Evolutionary conservation across 2,113 vertebrate genomes (phyloP).

Genomic region (Cryptotis parvus): DNA sequence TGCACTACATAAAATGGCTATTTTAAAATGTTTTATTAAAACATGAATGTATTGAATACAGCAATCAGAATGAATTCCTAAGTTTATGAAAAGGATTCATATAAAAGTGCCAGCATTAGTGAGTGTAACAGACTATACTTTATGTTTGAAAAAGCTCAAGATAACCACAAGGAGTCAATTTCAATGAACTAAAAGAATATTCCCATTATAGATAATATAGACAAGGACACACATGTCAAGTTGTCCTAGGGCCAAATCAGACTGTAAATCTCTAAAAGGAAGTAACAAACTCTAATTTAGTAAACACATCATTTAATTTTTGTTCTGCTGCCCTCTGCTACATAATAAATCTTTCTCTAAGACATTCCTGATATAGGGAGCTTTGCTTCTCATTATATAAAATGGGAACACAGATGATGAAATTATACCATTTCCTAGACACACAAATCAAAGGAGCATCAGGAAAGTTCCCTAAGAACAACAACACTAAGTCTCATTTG

Average conservation of each 20-base stretch:
- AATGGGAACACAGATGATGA: neutral
- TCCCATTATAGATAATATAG: neutral
- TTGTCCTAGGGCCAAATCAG: neutral
- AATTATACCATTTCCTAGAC: neutral
- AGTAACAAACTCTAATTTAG: neutral
- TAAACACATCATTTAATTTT: neutral
- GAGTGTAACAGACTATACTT: neutral
- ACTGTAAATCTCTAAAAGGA: neutral
- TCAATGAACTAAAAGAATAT: neutral
- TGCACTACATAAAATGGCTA: neutral
- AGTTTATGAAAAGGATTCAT: neutral
- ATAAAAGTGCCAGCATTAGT: neutral
- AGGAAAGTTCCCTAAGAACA: neutral
- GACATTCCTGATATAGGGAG: neutral
- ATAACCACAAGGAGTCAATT: neutral
- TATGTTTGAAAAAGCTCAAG: too few species aligned
- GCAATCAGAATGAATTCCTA: neutral
- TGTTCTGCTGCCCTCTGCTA: neutral
- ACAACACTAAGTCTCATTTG: neutral
- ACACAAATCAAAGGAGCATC: neutral
- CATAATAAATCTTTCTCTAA: neutral
- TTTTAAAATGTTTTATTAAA: neutral
- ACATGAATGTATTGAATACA: neutral
- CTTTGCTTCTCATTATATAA: neutral
- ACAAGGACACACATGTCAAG: neutral